Evolutionary conservation across 2,888 invertebrate species (phyloP), one percentile per base, ranked within the genome.

Genomic region (Ectobius pallidus): DNA sequence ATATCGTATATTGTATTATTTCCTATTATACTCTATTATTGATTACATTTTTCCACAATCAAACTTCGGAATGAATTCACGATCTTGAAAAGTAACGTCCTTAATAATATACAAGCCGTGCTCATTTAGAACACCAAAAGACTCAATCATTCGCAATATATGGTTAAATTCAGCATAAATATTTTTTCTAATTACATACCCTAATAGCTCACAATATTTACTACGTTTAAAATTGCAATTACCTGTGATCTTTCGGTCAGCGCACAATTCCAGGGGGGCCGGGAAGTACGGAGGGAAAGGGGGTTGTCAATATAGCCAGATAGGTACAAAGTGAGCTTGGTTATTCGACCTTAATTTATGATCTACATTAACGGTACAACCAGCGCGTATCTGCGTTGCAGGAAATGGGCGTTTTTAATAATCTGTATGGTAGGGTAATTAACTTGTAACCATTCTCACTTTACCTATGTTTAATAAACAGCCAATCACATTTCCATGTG

Each of bases 311-410:
- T 52, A 25, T 1, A 25, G 2, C 25, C 3, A 52, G 22, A 14
- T 52, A 9, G 16, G 7, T 22, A 52, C 14, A 25, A 52, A 52
- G 14, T 52, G 52, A 1, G 25, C 25, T 3, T 6, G 7, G 52
- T 52, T 52, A 52, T 52, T 52, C 6, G 27, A 52, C 25, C 52
- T 52, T 52, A 52, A 52, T 52, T 52, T 52, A 52, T 52, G 20
- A 25, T 49, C 49, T 7, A 49, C 25, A 52, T 52, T 52, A 52
- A 52, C 52, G 6, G 25, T 22, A 6, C 34, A 11, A 6, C 34
- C 52, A 52, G 22, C 7, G 25, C 46, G 25, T 52, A 25, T 25
- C 1, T 25, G 11, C 25, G 11, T 25, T 3, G 2, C 25, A 52
- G 52, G 52, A 52, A 52, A 52, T 11, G 11, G 52, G 25, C 11